Evolutionary conservation across 2,888 invertebrate genomes (phyloP).

Genomic region (Leptogaster cylindrica): DNA sequence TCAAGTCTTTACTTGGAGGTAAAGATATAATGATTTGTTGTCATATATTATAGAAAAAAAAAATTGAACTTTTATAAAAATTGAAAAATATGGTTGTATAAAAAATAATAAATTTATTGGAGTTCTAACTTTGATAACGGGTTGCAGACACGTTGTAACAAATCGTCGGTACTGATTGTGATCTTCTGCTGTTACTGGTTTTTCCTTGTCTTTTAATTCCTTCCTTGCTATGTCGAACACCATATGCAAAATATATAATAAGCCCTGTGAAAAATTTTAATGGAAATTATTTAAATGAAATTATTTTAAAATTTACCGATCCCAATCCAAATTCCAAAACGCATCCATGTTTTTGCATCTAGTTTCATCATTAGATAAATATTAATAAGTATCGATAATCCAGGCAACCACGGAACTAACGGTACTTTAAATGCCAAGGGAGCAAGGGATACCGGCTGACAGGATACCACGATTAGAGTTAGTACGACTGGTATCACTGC

Average conservation of each 20-base stretch:
- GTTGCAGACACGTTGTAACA: background rate
- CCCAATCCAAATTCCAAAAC: slow-evolving; percentile 80
- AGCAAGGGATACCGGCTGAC: slow-evolving; percentile 70
- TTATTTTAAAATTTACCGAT: slow-evolving; percentile 66
- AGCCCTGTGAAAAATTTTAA: slow-evolving; percentile 60
- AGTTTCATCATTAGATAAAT: slow-evolving; percentile 76
- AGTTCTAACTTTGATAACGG: background rate
- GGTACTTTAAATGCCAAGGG: slow-evolving; percentile 76
- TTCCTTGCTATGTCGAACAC: slow-evolving; percentile 64
- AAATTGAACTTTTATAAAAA: slow-evolving; percentile 6
- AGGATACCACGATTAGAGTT: slow-evolving; percentile 65
- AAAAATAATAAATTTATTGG: slow-evolving; percentile 11
- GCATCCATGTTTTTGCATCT: slow-evolving; percentile 80
- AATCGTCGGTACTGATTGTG: slow-evolving; percentile 38
- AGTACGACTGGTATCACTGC: slow-evolving; percentile 54
- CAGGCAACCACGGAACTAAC: slow-evolving; percentile 80
- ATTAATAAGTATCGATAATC: slow-evolving; percentile 80
- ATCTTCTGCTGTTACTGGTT: slow-evolving; percentile 20
- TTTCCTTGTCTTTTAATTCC: slow-evolving; percentile 27
- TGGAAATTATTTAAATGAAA: background rate
- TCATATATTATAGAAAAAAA: background rate
- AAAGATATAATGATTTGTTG: too few relatives aligned
- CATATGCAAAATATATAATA: slow-evolving; percentile 67
- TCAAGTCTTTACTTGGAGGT: too few relatives aligned
- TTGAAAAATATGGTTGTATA: background rate